Conservation (phyloP, 2,797 vertebrate species). For the Antrozous pallidus region DNA sequence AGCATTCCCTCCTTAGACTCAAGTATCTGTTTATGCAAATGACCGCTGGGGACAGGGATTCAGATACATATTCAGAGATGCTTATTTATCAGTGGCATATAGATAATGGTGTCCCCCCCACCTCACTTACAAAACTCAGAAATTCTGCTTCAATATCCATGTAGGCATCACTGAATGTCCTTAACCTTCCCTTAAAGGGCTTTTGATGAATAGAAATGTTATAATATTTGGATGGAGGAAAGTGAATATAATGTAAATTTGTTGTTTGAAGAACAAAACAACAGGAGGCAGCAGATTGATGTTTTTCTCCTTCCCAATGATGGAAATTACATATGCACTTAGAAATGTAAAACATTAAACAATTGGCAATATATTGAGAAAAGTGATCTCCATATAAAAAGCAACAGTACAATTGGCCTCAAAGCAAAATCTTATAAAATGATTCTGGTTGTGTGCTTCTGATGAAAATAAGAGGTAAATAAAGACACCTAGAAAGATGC, state of each 20-base stretch:
- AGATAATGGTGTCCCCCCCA: constrained; percentile 67
- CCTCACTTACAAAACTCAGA: constrained; percentile 52
- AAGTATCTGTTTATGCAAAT: constrained; percentile 69
- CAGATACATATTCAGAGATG: constrained; percentile 63
- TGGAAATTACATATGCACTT: neutral
- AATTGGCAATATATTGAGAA: neutral
- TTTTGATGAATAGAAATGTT: constrained; percentile 31
- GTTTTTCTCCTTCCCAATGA: neutral
- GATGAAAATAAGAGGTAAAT: constrained; percentile 27
- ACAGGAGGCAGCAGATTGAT: neutral
- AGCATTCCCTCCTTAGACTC: constrained; percentile 43
- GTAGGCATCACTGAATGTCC: neutral
- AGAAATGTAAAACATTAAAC: constrained; percentile 22
- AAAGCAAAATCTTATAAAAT: constrained; percentile 25
- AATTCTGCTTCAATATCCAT: constrained; percentile 51
- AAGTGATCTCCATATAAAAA: neutral
- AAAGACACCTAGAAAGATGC: neutral
- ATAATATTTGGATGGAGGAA: constrained; percentile 4
- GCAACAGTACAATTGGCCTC: neutral
- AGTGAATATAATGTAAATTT: neutral
- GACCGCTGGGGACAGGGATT: constrained; percentile 57
- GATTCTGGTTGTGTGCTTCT: neutral
- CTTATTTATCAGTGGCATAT: constrained; percentile 73
- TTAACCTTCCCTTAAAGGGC: neutral
- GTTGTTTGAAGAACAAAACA: constrained; percentile 18